These are phyloP conservation scores for Zelleria hepariella DNA, from an alignment of 2,888 invertebrate species.

Conservation along the genomic window DNA sequence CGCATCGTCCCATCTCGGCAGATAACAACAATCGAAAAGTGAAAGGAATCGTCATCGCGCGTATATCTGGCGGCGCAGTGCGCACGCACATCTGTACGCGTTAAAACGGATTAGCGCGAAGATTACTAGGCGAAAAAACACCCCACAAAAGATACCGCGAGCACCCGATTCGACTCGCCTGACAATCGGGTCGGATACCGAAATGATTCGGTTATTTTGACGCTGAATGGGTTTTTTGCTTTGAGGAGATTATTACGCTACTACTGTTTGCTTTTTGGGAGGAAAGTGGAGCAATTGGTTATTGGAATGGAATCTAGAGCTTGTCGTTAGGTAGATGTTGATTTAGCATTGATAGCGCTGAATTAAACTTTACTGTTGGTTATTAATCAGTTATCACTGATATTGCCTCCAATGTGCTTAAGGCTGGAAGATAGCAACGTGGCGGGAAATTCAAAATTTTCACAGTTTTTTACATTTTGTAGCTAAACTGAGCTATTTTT, in stretches of 20 bases:
- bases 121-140: slow-evolving; percentile 61
- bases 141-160: slow-evolving; percentile 58
- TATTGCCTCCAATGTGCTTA: no score
- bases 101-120: slow-evolving; percentile 67
- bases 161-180: slow-evolving; percentile 45
- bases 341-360: background rate
- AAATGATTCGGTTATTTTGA: slow-evolving; percentile 52
- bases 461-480: no score
- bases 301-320: background rate
- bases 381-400: no score
- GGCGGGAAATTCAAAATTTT: no score
- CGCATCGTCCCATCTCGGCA: background rate
- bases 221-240: slow-evolving; percentile 28
- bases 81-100: slow-evolving; percentile 61
- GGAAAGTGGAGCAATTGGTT: slow-evolving; percentile 25
- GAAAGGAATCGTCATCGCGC: slow-evolving; percentile 8
- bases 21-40: background rate
- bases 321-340: background rate
- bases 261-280: slow-evolving; percentile 29
- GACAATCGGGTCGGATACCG: slow-evolving; percentile 57
- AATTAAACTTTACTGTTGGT: no score
- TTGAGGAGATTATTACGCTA: slow-evolving; percentile 17
- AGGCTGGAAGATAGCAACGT: no score
- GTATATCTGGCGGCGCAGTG: slow-evolving; percentile 30
- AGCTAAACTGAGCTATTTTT: no score